Evolutionary conservation across 2,113 vertebrate genomes (phyloP).

Genomic region (Oncorhynchus gorbuscha): DNA sequence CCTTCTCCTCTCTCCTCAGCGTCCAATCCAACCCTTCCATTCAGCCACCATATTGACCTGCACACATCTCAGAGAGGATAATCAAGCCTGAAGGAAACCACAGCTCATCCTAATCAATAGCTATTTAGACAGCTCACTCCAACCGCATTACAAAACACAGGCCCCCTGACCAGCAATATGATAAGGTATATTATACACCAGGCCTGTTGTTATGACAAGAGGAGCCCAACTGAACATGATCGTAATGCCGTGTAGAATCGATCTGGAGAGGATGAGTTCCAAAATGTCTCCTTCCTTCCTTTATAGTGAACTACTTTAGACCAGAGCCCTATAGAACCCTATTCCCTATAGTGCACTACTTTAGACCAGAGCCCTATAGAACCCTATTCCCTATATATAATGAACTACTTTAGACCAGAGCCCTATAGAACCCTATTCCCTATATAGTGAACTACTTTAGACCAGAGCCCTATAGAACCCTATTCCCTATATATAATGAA

Average conservation of each 20-base stretch:
- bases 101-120: conserved; percentile 67
- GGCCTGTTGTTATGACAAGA: conserved; percentile 65
- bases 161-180: background rate
- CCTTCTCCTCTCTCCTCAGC: background rate
- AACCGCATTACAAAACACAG: conserved; percentile 58
- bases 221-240: conserved; percentile 55
- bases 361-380: too few species aligned
- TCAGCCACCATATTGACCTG: conserved; percentile 58
- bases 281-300: too few species aligned
- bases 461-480: too few species aligned
- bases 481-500: too few species aligned
- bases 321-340: too few species aligned
- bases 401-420: too few species aligned
- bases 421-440: too few species aligned
- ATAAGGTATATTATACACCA: conserved; percentile 54
- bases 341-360: too few species aligned
- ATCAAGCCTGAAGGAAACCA: conserved; percentile 55
- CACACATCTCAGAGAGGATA: conserved; percentile 66
- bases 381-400: too few species aligned
- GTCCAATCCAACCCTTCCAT: background rate
- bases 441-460: too few species aligned
- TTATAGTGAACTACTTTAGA: too few species aligned
- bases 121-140: conserved; percentile 57
- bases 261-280: conserved; percentile 19
- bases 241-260: conserved; percentile 58